Evolutionary conservation across 2,888 invertebrate genomes (phyloP), one percentile per base, ranked within the genome.

Genomic region (Hirudinaria manillensis): DNA sequence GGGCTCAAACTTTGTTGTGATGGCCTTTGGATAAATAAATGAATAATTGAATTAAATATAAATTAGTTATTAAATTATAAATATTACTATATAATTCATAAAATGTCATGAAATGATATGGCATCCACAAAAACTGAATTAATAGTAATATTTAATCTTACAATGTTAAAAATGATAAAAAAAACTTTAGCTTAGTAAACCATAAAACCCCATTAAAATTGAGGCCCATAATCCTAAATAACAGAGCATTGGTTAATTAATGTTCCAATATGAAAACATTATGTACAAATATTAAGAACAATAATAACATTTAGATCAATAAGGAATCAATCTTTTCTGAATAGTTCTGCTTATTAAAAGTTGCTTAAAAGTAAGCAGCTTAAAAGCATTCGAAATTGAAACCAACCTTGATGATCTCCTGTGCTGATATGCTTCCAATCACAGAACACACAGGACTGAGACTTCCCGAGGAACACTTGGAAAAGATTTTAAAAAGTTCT

Each of bases 371-470:
- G 13, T 45, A 16, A 7, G n/a, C n/a, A n/a, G n/a, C n/a, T n/a
- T n/a, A n/a, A n/a, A n/a, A n/a, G n/a, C n/a, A n/a, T n/a, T n/a
- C n/a, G n/a, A n/a, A 10, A 45, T 34, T n/a, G 27, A 72, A 56
- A 32, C 7, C 24, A 71, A 86, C 86, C 87, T 99, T 99, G 91
- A 99, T 88, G 51, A 89, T 95, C 87, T 99, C 99, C 86, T 99
- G 99, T 38, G 98, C 98, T 6, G 97, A 93, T 75, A 97, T 89
- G 27, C 99, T 98, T 71, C 99, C 99, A 81, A 98, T 91, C 0
- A 93, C 91, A 0, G 95, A 94, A 83, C 93, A 92, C 87, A 99
- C 90, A 0, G 98, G 96, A 83, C 91, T 92, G 45, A 88, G 79
- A 77, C 87, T 86, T 27, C 87, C 87, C 3, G 81, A 79, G 16